Evolutionary conservation across 30 jellyfish, hydroid and myxozoan species (phyloP).

Genomic region (Chrysaora quinquecirrha): DNA sequence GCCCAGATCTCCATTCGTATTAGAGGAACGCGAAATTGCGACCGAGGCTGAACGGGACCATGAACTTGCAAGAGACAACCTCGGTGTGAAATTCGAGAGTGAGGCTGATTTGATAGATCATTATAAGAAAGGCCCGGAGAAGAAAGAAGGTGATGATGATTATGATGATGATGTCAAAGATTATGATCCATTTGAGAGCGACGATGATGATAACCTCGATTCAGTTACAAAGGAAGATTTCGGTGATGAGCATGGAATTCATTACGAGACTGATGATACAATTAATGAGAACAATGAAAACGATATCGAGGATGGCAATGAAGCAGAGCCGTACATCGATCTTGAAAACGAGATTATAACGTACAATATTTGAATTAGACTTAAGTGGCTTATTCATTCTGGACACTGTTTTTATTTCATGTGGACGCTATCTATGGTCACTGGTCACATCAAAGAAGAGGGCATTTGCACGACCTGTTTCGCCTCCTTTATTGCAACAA

Average conservation of each 20-base stretch:
- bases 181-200: slow-evolving; percentile 51
- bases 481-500: too few species aligned
- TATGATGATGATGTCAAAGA: slow-evolving; percentile 38
- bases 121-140: slow-evolving; percentile 3
- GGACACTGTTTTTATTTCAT: too few species aligned
- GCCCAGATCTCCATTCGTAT: not conserved
- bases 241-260: slow-evolving; percentile 14
- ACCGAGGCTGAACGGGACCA: slow-evolving; percentile 5
- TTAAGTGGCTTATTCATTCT: not conserved
- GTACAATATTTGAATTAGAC: slow-evolving; percentile 34
- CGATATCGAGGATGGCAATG: slow-evolving; percentile 29
- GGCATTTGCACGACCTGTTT: too few species aligned
- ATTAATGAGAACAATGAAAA: slow-evolving; percentile 28
- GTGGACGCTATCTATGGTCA: too few species aligned
- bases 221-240: slow-evolving; percentile 13
- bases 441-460: too few species aligned
- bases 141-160: slow-evolving; percentile 9
- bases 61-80: slow-evolving; percentile 30
- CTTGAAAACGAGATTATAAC: slow-evolving; percentile 42
- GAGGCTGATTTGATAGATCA: slow-evolving; percentile 63
- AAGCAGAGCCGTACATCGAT: slow-evolving; percentile 22
- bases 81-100: slow-evolving; percentile 64
- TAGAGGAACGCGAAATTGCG: not conserved
- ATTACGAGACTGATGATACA: slow-evolving; percentile 31
- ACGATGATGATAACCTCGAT: slow-evolving; percentile 46